Evolutionary conservation across 2,797 vertebrate genomes (phyloP), one percentile per base, ranked within the genome.

Genomic region (Poeciliopsis turneri): DNA sequence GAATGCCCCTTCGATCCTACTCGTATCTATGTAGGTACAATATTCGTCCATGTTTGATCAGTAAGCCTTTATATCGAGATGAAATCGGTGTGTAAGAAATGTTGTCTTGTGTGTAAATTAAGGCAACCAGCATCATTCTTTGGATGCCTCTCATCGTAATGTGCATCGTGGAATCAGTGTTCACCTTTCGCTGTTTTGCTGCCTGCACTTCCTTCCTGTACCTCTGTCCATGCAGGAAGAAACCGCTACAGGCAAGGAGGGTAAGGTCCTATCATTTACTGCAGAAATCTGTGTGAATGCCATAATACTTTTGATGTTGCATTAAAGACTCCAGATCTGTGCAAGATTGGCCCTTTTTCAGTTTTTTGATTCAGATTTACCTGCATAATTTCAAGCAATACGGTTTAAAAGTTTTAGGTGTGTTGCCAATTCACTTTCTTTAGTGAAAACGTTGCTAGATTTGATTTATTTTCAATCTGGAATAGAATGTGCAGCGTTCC

Each of bases 1-100:
- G 93, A 98, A 84, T 98, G 98, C 74, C 97, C 97, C 13, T 99
- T 97, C 45, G 97, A 98, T 83, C 97, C 97, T 70, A 98, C 97
- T 0, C 95, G 97, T 2, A 91, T 98, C 84, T 98, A 97, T 1
- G 97, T 98, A 82, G 96, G 97, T 95, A 36, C 30, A 53, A 43
- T n/a, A 51, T 16, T 33, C 36, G 43, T 64, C 74, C 49, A 2
- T 8, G 15, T 46, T 64, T 55, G 28, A 47, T 5, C 33, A 45
- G 2, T 5, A 41, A 41, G 20, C 25, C 12, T 69, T 69, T 1
- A 43, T 69, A 46, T 16, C 28, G 1, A 70, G 25, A 70, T 70
- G 12, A 47, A 1, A 72, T 55, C 39, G 53, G 8, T 66, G 8
- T 74, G 30, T 20, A 51, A 5, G 76, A 4, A 73, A 33, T 13